These are phyloP conservation scores for Vultur gryphus DNA, from an alignment of 2,797 vertebrate genomes.

Conservation along the genomic window DNA sequence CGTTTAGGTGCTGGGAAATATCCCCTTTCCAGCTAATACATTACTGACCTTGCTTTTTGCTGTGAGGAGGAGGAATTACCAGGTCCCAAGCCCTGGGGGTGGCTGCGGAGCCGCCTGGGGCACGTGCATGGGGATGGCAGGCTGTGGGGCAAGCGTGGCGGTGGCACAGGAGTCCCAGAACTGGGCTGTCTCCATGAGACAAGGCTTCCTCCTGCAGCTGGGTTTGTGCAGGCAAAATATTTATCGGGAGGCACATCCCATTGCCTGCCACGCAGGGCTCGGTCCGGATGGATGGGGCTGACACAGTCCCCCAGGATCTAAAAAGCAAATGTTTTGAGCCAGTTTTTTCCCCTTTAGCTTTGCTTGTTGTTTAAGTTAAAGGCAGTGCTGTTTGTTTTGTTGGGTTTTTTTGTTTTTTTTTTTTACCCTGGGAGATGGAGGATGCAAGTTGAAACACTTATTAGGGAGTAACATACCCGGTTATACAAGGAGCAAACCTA, in stretches of 20 bases:
- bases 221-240: background rate
- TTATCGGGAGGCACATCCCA: background rate
- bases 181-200: background rate
- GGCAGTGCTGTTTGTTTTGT: background rate
- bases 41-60: background rate
- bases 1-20: background rate
- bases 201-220: background rate
- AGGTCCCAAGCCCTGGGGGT: background rate
- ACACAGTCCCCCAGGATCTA: background rate
- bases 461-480: background rate
- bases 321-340: background rate
- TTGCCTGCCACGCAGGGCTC: background rate
- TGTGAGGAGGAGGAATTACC: background rate
- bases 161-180: background rate
- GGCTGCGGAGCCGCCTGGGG: background rate
- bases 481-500: background rate
- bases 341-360: background rate
- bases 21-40: background rate
- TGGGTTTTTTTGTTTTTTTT: background rate
- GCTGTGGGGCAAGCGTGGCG: background rate
- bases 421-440: background rate
- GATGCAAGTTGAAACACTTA: background rate
- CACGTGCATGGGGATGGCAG: fast-evolving
- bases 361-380: background rate
- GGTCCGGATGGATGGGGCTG: background rate